Base-by-base conservation (phyloP, 1,140 invertebrate species). In the Drosophila albomicans region DNA sequence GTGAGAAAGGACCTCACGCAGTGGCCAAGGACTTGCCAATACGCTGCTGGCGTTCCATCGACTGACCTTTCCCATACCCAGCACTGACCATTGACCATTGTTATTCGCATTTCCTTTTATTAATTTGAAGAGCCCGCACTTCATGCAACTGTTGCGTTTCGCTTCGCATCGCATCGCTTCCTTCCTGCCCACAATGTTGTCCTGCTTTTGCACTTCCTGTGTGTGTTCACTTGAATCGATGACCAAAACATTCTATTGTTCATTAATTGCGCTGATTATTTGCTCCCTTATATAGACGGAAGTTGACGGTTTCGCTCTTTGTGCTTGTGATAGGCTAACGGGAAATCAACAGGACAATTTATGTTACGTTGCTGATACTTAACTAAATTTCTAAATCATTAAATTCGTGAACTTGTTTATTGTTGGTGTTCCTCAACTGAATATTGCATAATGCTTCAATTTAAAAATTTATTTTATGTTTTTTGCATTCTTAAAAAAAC, bases 141-240 rank as follows among this genome's bases (percentile, higher is more conserved):
- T 87, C 84, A 86, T 81, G 82, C 82, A 86, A 82, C 82, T 87
- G 82, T 87, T 87, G 82, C 82, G 82, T 82, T 74, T 88, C 77
- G 57, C 49, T 25, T 4, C 20, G 20, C 3, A 4, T 25, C 20
- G 20, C 20, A 25, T 88, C 77, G 61, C 49, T 88, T 63, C 59
- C 68, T 78, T 71, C 54, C 57, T 62, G 59, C 45, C 66, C 61
- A 51, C 65, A 75, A 49, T 45, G 43, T 66, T 71, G 48, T 80
- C 61, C 73, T 43, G 57, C 49, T 32, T 41, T 25, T 57, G 65
- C 61, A 87, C 79, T 87, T 87, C 82, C 82, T 79, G 82, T 87
- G 70, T 87, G 70, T 4, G 66, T 65, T 65, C 81, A 78, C n/a
- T 35, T 51, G 64, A 46, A 46, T 45, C 65, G 65, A 51, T 74